Evolutionary conservation across 2,113 vertebrate species (phyloP).

Genomic region (Phoenicopterus ruber): DNA sequence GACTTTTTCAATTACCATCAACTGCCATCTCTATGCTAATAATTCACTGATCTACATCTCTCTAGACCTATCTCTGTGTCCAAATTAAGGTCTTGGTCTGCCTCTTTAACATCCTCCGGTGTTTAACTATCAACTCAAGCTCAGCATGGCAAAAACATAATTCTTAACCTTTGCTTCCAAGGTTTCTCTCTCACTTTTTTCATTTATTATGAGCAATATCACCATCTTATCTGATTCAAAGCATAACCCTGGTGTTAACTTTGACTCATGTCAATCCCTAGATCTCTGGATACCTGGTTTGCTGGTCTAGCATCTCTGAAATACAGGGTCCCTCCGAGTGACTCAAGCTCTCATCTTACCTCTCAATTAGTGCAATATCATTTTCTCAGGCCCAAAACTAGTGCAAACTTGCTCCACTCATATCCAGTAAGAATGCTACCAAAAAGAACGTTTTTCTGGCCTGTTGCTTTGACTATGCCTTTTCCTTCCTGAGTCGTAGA

Average conservation of each 20-base stretch:
- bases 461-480: not conserved
- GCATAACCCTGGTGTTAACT: not conserved
- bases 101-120: not conserved
- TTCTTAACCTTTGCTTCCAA: not conserved
- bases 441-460: not conserved
- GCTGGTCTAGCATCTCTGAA: not conserved
- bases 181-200: not conserved
- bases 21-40: conserved; percentile 7
- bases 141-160: not conserved
- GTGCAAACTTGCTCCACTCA: not conserved
- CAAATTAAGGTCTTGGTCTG: not conserved
- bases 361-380: not conserved
- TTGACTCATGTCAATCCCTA: not conserved
- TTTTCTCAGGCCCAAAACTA: not conserved
- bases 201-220: not conserved
- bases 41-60: conserved; percentile 17
- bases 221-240: not conserved
- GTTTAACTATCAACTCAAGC: not conserved
- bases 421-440: not conserved
- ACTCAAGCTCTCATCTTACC: not conserved
- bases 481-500: not conserved
- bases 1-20: conserved; percentile 37
- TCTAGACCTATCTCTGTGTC: not conserved
- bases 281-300: not conserved
- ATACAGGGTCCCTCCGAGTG: fast-evolving